phyloP scores from a whole-genome alignment of 1,140 invertebrate species.

The Drosophila melanogaster region Release_6_plus_ISO1_MT NC_004354.4:8925001-8925500 shows the following conservation, averaged over 20 bases:
- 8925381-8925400: slow-evolving; percentile 1
- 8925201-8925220: slow-evolving; percentile 44
- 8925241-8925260: slow-evolving; percentile 17
- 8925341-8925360: slow-evolving; percentile 2
- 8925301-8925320: slow-evolving; percentile 3
- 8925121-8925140: slow-evolving; percentile 33
- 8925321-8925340: slow-evolving; percentile 20
- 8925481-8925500: slow-evolving; percentile 2
- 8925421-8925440: slow-evolving; percentile 41
- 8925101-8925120: neutral
- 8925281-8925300: slow-evolving; percentile 31
- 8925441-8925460: slow-evolving; percentile 28
- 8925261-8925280: slow-evolving; percentile 18
- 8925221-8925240: slow-evolving; percentile 2
- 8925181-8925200: slow-evolving; percentile 61
- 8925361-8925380: slow-evolving; percentile 2
- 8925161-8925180: slow-evolving; percentile 69
- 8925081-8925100: slow-evolving; percentile 11
- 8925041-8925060: slow-evolving; percentile 6
- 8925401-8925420: slow-evolving; percentile 36
- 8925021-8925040: slow-evolving; percentile 73
- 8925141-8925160: slow-evolving; percentile 64
- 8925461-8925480: slow-evolving; percentile 8
- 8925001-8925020: slow-evolving; percentile 52
- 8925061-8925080: slow-evolving; percentile 11